Evolutionary conservation across 2,113 vertebrate genomes (phyloP).

Genomic region (Dipodomys merriami): DNA sequence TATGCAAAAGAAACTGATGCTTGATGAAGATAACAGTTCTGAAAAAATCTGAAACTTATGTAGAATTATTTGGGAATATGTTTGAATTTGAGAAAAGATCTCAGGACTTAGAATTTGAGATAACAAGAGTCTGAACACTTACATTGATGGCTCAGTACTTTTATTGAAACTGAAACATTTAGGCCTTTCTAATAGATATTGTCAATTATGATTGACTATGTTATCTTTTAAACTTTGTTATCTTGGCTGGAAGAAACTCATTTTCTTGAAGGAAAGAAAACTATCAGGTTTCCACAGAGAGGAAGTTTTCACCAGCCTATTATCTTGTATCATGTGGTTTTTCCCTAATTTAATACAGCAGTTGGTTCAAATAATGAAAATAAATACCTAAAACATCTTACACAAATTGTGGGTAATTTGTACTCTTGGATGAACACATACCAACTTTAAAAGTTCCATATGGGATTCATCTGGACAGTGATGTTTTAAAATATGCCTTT

Average conservation of each 20-base stretch:
- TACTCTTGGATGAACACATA: conserved; percentile 15
- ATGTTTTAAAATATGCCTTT: not conserved
- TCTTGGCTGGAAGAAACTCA: conserved; percentile 61
- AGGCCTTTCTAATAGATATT: conserved; percentile 49
- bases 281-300: conserved; percentile 68
- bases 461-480: conserved; percentile 35
- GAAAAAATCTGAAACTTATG: not conserved
- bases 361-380: conserved; percentile 58
- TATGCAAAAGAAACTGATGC: not conserved
- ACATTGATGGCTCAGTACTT: too few species aligned
- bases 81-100: conserved; percentile 15
- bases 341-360: conserved; percentile 33
- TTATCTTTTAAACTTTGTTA: conserved; percentile 68
- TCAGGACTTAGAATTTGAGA: conserved; percentile 10
- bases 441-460: conserved; percentile 26
- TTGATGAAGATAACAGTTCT: conserved; percentile 6
- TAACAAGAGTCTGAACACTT: not conserved
- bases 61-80: conserved; percentile 2
- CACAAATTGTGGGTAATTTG: not conserved
- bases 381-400: conserved; percentile 33
- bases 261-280: conserved; percentile 69
- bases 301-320: conserved; percentile 54
- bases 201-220: conserved; percentile 38
- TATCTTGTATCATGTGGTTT: not conserved
- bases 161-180: conserved; percentile 69